A percentile compares a stretch with the other conserved stretches of the same genome.
These are phyloP conservation scores for Dipodomys spectabilis DNA, from an alignment of 2,113 vertebrate genomes.

Conservation along the genomic window DNA sequence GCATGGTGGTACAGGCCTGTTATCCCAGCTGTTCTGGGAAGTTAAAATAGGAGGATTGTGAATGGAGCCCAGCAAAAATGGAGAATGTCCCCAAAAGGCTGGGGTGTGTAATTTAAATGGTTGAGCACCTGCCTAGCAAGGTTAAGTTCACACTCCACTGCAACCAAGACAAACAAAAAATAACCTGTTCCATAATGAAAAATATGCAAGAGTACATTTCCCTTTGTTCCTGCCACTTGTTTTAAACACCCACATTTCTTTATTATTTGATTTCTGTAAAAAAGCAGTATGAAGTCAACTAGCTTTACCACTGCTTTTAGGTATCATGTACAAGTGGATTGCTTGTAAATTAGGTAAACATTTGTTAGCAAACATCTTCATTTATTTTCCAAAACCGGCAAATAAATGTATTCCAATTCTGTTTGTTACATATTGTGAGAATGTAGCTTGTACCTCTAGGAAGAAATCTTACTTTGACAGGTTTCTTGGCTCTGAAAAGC, in stretches of 20 bases:
- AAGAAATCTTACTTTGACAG: background rate
- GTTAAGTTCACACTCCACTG: too few species aligned
- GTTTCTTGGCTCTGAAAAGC: slow-evolving; percentile 39
- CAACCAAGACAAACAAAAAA: too few species aligned
- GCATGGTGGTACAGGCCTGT: too few species aligned
- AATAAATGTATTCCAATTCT: background rate
- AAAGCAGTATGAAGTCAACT: background rate
- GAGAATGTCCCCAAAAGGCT: too few species aligned
- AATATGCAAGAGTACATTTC: background rate
- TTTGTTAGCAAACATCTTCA: background rate
- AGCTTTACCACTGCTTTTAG: background rate
- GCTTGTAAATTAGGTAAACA: slow-evolving; percentile 1
- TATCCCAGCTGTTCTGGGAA: too few species aligned
- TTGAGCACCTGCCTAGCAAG: too few species aligned
- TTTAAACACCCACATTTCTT: background rate
- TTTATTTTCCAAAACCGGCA: background rate
- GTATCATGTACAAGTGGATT: background rate
- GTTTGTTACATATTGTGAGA: background rate
- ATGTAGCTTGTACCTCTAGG: background rate
- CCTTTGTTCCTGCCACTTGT: background rate
- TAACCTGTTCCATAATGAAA: background rate
- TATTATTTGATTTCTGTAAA: background rate
- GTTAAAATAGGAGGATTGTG: too few species aligned
- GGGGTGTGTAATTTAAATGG: too few species aligned
- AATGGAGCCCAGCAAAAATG: too few species aligned